Conservation (phyloP, 2,797 vertebrate genomes). For the Pteronotus mesoamericanus region DNA sequence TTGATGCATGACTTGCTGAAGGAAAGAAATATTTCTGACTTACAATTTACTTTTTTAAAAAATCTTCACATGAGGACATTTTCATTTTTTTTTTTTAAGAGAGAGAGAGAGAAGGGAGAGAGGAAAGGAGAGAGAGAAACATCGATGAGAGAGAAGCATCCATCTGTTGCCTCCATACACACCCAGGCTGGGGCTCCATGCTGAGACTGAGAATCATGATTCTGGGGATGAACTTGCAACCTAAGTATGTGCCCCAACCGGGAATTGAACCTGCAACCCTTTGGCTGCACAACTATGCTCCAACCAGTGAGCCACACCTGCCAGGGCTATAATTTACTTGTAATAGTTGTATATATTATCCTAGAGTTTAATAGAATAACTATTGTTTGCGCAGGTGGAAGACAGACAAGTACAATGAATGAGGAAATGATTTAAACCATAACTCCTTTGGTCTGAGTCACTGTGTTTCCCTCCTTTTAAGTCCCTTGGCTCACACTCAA, state of each 20-base stretch:
- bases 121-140: neutral
- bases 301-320: neutral
- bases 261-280: neutral
- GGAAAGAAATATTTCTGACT: constrained; percentile 29
- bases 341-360: neutral
- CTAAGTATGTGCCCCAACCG: neutral
- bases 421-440: neutral
- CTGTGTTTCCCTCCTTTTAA: constrained; percentile 21
- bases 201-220: neutral
- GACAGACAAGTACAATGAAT: neutral
- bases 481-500: neutral
- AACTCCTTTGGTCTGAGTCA: constrained; percentile 7
- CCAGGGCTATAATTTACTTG: neutral
- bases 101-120: neutral
- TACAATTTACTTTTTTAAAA: neutral
- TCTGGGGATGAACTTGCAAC: neutral
- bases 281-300: neutral
- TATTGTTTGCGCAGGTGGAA: neutral
- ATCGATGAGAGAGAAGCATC: neutral
- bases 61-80: neutral
- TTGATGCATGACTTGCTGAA: neutral
- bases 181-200: neutral
- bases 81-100: neutral
- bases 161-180: neutral
- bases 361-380: neutral